phyloP scores from a whole-genome alignment of 2,888 invertebrate species.

The Platerodrilus igneus region DNA sequence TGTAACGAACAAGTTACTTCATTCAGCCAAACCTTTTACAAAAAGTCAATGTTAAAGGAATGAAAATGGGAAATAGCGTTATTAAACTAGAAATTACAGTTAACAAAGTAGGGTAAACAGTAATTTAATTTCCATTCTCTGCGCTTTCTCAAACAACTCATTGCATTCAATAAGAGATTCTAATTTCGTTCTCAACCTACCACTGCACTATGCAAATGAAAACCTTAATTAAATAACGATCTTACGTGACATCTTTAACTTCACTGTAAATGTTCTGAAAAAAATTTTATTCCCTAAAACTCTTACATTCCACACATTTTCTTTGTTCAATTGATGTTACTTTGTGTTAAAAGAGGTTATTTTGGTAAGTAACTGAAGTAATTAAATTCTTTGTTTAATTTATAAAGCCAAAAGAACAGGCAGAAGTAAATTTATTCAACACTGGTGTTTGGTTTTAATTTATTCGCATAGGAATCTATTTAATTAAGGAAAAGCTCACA shows the following conservation, averaged over 20 bases:
- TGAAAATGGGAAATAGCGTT: too few species aligned
- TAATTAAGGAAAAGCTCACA: constrained; percentile 31
- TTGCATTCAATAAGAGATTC: constrained; percentile 12
- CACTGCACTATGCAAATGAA: constrained; percentile 11
- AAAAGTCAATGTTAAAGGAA: too few species aligned
- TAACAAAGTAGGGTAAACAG: constrained; percentile 5
- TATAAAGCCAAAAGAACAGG: constrained; percentile 28
- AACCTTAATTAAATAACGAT: constrained; percentile 14
- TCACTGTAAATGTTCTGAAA: too few species aligned
- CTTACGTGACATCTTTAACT: constrained; percentile 9
- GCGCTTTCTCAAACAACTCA: constrained; percentile 6
- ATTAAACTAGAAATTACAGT: too few species aligned
- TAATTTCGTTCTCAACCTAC: constrained; percentile 11
- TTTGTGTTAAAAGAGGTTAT: not conserved
- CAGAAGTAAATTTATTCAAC: constrained; percentile 31
- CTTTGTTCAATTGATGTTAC: not conserved
- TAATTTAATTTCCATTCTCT: constrained; percentile 1
- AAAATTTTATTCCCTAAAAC: too few species aligned
- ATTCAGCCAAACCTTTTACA: too few species aligned
- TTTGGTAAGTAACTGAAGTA: too few species aligned
- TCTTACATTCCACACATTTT: constrained; percentile 1
- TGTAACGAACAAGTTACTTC: too few species aligned
- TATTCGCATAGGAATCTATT: constrained; percentile 30
- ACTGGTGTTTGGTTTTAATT: constrained; percentile 34
- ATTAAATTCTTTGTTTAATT: constrained; percentile 35